phyloP scores from a whole-genome alignment of 2,888 invertebrate genomes.

The Alentia gelatinosa region DNA sequence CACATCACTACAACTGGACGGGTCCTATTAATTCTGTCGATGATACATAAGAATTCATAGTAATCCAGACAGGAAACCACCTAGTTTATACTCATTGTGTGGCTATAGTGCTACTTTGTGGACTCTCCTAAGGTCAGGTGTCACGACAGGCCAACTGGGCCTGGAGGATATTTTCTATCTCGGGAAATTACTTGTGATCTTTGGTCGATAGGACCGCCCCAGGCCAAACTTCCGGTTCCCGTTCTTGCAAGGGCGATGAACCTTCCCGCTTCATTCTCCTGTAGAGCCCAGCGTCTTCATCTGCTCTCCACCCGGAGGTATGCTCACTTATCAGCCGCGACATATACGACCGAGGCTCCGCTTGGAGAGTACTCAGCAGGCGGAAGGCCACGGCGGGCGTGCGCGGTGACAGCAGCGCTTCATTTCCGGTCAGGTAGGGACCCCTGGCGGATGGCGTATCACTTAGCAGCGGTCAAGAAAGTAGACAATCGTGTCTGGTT shows the following conservation, averaged over 20 bases:
- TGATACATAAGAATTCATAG: too few relatives aligned
- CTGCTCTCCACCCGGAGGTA: not conserved
- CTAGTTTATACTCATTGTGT: too few relatives aligned
- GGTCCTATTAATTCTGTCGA: too few relatives aligned
- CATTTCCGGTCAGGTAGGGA: not conserved
- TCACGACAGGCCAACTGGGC: too few relatives aligned
- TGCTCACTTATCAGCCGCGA: not conserved
- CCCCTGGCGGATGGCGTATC: not conserved
- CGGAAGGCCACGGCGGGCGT: not conserved
- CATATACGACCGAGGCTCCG: too few relatives aligned
- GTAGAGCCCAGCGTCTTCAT: not conserved
- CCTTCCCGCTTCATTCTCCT: not conserved
- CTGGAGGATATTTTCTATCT: not conserved
- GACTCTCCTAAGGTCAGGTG: too few relatives aligned
- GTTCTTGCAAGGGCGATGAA: not conserved
- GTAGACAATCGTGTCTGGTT: not conserved
- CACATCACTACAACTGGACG: too few relatives aligned
- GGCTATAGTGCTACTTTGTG: too few relatives aligned
- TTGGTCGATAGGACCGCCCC: not conserved
- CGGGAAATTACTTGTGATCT: not conserved
- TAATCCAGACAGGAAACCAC: too few relatives aligned
- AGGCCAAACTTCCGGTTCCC: not conserved
- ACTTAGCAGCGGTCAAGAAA: not conserved
- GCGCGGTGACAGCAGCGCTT: not conserved
- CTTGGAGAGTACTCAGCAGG: too few relatives aligned